Evolutionary conservation across 1,140 invertebrate genomes (phyloP).

Genomic region (Chionoecetes opilio): DNA sequence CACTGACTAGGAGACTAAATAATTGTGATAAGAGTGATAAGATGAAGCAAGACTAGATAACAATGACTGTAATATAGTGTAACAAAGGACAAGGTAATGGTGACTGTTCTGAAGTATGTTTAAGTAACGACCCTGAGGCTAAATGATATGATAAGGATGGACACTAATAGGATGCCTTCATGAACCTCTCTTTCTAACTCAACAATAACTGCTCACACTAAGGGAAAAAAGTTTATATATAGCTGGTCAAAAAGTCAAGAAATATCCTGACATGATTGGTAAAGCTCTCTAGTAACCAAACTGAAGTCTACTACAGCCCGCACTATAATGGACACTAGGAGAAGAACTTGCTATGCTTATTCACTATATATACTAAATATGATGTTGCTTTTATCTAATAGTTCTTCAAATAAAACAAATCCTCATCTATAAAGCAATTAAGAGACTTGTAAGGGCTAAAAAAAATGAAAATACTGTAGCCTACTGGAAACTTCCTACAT

Average conservation of each 20-base stretch:
- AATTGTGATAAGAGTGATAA: not conserved
- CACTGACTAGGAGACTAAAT: conserved; percentile 20
- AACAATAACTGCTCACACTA: not conserved
- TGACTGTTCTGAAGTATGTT: not conserved
- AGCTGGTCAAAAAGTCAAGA: conserved; percentile 8
- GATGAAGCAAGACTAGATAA: not conserved
- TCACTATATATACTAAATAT: no score
- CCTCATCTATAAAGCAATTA: no score
- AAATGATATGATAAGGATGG: not conserved
- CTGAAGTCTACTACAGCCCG: not conserved
- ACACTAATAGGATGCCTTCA: not conserved
- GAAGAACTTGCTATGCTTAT: no score
- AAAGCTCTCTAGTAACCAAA: not conserved
- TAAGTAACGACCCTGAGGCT: not conserved
- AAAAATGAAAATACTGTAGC: not conserved
- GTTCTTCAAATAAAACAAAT: no score
- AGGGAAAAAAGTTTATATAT: conserved; percentile 14
- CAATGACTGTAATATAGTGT: not conserved
- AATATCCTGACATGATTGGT: not conserved
- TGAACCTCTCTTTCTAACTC: conserved; percentile 19
- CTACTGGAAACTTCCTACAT: not conserved
- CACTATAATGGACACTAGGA: no score
- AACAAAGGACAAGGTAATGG: not conserved
- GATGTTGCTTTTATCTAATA: no score
- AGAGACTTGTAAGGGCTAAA: not conserved